phyloP scores from a whole-genome alignment of 1,140 invertebrate genomes.

The Diachasmimorpha longicaudata region DNA sequence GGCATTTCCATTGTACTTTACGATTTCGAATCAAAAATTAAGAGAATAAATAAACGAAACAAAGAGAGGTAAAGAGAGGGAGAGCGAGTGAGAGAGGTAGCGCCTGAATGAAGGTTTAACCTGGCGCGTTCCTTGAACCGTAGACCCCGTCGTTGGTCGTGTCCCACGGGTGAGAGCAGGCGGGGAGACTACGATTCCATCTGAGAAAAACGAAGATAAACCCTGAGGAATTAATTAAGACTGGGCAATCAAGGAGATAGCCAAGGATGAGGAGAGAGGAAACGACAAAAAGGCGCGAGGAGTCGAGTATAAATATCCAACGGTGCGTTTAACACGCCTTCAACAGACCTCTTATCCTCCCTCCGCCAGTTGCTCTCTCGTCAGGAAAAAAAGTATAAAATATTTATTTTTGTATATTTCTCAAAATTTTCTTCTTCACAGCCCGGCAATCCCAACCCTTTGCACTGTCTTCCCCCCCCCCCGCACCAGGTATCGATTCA shows the following conservation, averaged over 20 bases:
- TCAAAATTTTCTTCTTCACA: neutral
- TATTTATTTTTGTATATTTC: neutral
- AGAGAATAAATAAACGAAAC: neutral
- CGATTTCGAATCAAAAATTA: conserved; percentile 5
- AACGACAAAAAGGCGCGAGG: conserved; percentile 53
- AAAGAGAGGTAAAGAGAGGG: no score
- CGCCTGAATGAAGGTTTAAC: neutral
- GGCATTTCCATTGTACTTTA: neutral
- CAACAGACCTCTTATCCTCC: conserved; percentile 51
- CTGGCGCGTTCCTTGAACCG: neutral
- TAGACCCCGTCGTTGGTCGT: neutral
- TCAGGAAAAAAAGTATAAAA: conserved; percentile 27
- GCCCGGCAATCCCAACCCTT: conserved; percentile 29
- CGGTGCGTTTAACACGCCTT: conserved; percentile 53
- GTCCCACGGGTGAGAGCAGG: neutral
- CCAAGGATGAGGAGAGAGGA: conserved; percentile 27
- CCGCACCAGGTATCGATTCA: conserved; percentile 20
- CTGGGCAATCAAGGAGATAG: conserved; percentile 58
- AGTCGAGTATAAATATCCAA: conserved; percentile 55
- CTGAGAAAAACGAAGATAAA: conserved; percentile 55
- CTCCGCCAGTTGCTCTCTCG: neutral
- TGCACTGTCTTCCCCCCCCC: conserved; percentile 28
- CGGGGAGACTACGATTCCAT: conserved; percentile 12
- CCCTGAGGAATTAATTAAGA: conserved; percentile 60
- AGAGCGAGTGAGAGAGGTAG: no score